Base-by-base conservation (phyloP, 1,140 invertebrate genomes). In the Leptonema lineaticorne region DNA sequence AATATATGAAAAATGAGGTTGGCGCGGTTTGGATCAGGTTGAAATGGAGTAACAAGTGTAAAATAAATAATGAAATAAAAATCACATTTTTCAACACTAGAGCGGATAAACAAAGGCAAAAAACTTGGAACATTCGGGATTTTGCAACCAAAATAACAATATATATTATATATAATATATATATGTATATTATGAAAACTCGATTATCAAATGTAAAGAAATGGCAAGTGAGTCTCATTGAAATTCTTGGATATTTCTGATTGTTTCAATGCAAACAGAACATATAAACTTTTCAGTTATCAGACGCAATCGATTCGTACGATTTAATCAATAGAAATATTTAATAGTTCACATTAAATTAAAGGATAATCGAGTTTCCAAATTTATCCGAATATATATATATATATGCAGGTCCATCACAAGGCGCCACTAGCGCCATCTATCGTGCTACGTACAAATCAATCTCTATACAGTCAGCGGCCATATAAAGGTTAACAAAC, bases 391-490 rank as follows among this genome's bases (percentile, higher is more conserved):
- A 50, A 64, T 26, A 45, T n/a, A n/a, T n/a, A n/a, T n/a, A n/a
- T n/a, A n/a, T 16, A 48, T 45, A 50, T 50, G 27, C 29, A 63
- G 59, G 59, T 63, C 20, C 57, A 63, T 63, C 33, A 28, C 62
- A 64, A 50, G 53, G 27, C 26, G 66, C 63, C 64, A 62, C 69
- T 70, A 70, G 62, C 59, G 69, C 65, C 69, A 37, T 46, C 69
- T 70, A 70, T 70, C 65, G 58, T 70, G 30, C 69, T 70, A 70
- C 64, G 58, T 50, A 70, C 63, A 70, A 53, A 62, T 62, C 41
- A 64, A 70, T 63, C 63, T 70, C 64, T 67, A 70, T 67, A 64
- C 62, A 64, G 45, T 64, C 62, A 64, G 62, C 62, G 62, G 33
- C 45, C 62, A 64, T 64, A 28, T 30, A 64, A 64, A 64, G 24